Evolutionary conservation across 2,888 invertebrate species (phyloP), one percentile per base, ranked within the genome.

Genomic region (Brachypalpus laphriformis): DNA sequence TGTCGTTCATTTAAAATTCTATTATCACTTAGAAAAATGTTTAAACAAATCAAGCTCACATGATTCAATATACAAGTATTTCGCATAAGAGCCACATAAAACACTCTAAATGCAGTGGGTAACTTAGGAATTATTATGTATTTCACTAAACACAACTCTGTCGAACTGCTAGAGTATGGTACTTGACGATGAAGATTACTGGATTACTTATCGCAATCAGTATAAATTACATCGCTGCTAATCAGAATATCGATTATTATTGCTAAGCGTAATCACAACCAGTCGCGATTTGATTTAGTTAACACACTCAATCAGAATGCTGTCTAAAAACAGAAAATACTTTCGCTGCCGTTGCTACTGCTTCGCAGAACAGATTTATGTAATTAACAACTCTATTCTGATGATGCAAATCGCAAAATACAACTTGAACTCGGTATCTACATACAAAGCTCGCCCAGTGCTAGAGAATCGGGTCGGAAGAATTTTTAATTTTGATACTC

Each of bases 321-420:
- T 22, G 25, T 31, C 45, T 45, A n/a, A 14, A 34, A 25, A 3
- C n/a, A n/a, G 31, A 56, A 16, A 70, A 45, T 9, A 31, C 14
- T 37, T n/a, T 7, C 14, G 31, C 37, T 49, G 8, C 51, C 59
- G 25, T 40, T 16, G n/a, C n/a, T n/a, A n/a, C 22, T 25, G 3
- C 16, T 20, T 9, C 34, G 9, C 9, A 34, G 9, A 18, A 1
- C 25, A 18, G 51, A 54, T 61, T 54, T 22, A 14, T 56, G 22
- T 14, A 70, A 63, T 70, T 77, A 71, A 61, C 70, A 61, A 63
- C 57, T 71, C 59, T 34, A 57, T 56, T 63, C 63, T 42, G 14
- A 51, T 47, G 56, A 71, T 63, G 28, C 49, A 70, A 63, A 65
- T 31, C 8, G 16, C 20, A 47, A 47, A 61, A 61, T 18, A 47